Evolutionary conservation across 2,888 invertebrate genomes (phyloP).

Genomic region (Linnaemya vulpina): DNA sequence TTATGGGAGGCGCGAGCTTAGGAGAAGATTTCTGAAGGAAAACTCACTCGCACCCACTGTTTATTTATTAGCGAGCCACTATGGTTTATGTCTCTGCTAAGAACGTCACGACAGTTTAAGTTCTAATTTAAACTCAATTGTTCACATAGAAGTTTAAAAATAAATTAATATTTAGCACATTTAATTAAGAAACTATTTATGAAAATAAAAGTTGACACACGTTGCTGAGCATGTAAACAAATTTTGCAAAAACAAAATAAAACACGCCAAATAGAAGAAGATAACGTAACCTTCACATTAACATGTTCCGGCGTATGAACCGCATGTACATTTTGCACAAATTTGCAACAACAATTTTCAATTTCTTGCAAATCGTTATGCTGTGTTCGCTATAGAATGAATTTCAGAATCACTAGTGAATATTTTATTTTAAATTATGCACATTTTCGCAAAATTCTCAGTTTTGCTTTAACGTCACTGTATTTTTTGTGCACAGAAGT

Average conservation of each 20-base stretch:
- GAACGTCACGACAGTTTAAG: background rate
- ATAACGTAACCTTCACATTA: slow-evolving; percentile 62
- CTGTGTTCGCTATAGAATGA: slow-evolving; percentile 2
- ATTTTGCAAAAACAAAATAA: background rate
- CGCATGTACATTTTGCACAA: background rate
- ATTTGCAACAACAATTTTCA: background rate
- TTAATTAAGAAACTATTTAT: slow-evolving; percentile 2
- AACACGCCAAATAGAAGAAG: slow-evolving; percentile 19
- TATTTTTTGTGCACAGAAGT: background rate
- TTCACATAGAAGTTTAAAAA: background rate
- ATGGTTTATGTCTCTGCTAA: background rate
- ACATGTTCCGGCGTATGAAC: slow-evolving; percentile 58
- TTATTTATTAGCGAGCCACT: background rate
- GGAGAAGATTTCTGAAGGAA: no score
- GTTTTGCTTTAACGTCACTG: slow-evolving; percentile 30
- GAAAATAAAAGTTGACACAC: slow-evolving; percentile 2
- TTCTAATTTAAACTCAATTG: background rate
- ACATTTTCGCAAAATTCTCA: background rate
- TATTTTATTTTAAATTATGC: slow-evolving; percentile 21
- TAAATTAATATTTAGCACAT: background rate
- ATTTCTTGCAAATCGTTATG: background rate
- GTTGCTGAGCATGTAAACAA: background rate
- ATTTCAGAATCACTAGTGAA: background rate
- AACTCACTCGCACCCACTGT: no score
- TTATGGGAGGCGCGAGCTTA: no score